Evolutionary conservation across 2,113 vertebrate genomes (phyloP), one percentile per base, ranked within the genome.

Genomic region (Colistium nudipinnis): DNA sequence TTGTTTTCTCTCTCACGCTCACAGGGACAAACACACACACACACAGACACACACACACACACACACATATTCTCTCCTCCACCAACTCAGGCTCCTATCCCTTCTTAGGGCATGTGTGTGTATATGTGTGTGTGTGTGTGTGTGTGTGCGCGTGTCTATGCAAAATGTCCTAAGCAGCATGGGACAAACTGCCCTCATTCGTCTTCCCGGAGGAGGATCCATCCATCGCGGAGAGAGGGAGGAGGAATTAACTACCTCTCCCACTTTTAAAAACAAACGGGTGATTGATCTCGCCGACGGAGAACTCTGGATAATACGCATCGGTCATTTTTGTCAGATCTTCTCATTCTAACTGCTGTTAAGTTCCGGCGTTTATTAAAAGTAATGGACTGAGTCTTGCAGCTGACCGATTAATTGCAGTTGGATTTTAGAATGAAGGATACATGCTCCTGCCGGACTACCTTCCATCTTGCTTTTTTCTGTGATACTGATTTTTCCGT

Each of bases 161-260:
- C 47, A 82, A 81, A 85, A 70, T 49, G 70, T 82, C 55, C 66
- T n/a, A 71, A 57, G 74, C 51, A 83, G 75, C 59, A 39, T n/a
- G 77, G 83, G 62, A 88, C 85, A 75, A 69, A 73, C 81, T 71
- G 75, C 59, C 73, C 82, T 78, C 82, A 77, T 90, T 84, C 84
- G 81, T 90, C 84, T 85, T 81, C 66, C 78, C 84, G 65, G 64
- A 57, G 70, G 78, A 77, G 73, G 51, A 66, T 36, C 83, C 69
- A 75, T 85, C 78, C 74, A 68, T 78, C 13, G 51, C 62, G 47
- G 67, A 64, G 70, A 47, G 63, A 73, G 41, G 20, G 47, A 65
- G 81, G 35, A 70, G 54, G 22, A 59, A 71, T 55, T 38, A 68
- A 65, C 66, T 70, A 69, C 44, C 76, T 80, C 79, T 74, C 83